A percentile compares a stretch with the other conserved stretches of the same genome.
These are phyloP conservation scores for Gymnodraco acuticeps DNA, from an alignment of 2,797 vertebrate species.

Conservation along the genomic window DNA sequence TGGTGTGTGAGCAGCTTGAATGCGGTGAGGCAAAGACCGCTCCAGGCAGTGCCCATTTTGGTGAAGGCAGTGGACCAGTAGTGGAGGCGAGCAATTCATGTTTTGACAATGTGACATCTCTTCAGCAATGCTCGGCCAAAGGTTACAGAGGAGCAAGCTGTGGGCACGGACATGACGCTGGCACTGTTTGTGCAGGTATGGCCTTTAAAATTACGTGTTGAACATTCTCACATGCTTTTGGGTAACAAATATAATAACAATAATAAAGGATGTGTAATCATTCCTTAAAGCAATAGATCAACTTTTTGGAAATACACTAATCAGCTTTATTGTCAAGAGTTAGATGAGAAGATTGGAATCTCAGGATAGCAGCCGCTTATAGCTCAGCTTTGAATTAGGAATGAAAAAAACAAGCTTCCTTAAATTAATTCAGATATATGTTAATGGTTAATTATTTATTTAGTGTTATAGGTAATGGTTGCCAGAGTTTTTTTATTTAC, in stretches of 20 bases:
- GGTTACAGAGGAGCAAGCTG: slow-evolving; percentile 66
- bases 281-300: background rate
- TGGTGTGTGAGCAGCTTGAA: slow-evolving; percentile 61
- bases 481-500: background rate
- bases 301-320: background rate
- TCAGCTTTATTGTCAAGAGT: background rate
- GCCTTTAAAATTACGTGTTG: too few species aligned
- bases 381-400: background rate
- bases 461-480: background rate
- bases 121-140: slow-evolving; percentile 57
- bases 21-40: slow-evolving; percentile 55
- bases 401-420: background rate
- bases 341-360: background rate
- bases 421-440: background rate
- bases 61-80: slow-evolving; percentile 60
- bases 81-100: slow-evolving; percentile 61
- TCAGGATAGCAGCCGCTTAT: background rate
- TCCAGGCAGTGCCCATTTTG: slow-evolving; percentile 32
- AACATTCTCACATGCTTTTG: too few species aligned
- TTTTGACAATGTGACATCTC: slow-evolving; percentile 49
- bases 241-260: too few species aligned
- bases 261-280: background rate
- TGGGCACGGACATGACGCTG: slow-evolving; percentile 66
- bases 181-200: slow-evolving; percentile 67
- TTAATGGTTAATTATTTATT: background rate